Percentiles rank a stretch among this genome's conserved stretches.
phyloP scores from a whole-genome alignment of 2,113 vertebrate genomes.

The Leucosticte australis region DNA sequence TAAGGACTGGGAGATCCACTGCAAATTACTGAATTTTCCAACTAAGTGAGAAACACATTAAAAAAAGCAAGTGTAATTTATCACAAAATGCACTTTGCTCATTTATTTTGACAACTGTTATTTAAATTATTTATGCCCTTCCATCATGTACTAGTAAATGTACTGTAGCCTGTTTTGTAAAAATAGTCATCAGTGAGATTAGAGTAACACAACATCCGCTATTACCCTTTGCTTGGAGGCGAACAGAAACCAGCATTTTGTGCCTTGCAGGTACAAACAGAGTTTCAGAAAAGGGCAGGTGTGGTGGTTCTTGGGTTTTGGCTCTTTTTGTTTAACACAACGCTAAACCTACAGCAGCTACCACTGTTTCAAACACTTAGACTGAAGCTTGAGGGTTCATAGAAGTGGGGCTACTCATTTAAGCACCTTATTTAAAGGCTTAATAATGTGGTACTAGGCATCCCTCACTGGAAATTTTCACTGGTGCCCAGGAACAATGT shows the following conservation, averaged over 20 bases:
- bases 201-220: background rate
- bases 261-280: constrained; percentile 5
- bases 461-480: background rate
- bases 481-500: background rate
- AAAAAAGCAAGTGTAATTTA: constrained; percentile 61
- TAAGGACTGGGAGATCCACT: constrained; percentile 39
- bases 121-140: constrained; percentile 65
- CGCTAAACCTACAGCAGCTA: background rate
- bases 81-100: constrained; percentile 64
- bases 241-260: background rate
- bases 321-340: background rate
- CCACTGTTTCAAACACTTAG: background rate
- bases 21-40: constrained; percentile 58
- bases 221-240: constrained; percentile 22
- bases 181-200: constrained; percentile 40
- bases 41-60: constrained; percentile 47
- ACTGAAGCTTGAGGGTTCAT: background rate
- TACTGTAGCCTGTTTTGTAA: constrained; percentile 39
- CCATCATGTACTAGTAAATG: constrained; percentile 26
- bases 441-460: background rate
- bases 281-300: background rate
- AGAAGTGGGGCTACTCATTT: background rate
- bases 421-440: background rate
- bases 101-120: constrained; percentile 64
- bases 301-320: background rate